A percentile compares a stretch with the other conserved stretches of the same genome.
These are phyloP conservation scores for Clistopyga incitator DNA, from an alignment of 2,888 invertebrate genomes.

Conservation along the genomic window DNA sequence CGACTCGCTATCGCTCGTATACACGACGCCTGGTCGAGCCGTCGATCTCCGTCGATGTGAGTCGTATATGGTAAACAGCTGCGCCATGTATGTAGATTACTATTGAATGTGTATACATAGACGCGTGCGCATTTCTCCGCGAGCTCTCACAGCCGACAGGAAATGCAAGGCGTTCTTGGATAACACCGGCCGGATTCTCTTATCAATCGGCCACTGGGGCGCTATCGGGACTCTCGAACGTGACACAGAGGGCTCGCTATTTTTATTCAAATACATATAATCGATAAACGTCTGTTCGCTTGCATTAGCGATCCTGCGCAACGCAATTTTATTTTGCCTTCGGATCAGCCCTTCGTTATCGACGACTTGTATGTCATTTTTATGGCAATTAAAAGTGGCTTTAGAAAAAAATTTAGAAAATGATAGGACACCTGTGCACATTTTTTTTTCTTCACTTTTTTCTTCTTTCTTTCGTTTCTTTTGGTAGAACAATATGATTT, in stretches of 20 bases:
- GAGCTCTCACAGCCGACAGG: constrained; percentile 10
- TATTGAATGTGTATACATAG: constrained; percentile 4
- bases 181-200: background rate
- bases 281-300: constrained; percentile 34
- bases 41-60: constrained; percentile 19
- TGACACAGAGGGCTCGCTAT: background rate
- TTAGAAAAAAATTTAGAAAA: background rate
- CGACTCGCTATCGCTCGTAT: constrained; percentile 49
- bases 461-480: no score
- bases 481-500: no score
- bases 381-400: background rate
- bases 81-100: constrained; percentile 24
- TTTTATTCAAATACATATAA: constrained; percentile 39
- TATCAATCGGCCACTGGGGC: constrained; percentile 26
- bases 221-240: constrained; percentile 22
- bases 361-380: background rate
- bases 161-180: background rate
- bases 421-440: background rate
- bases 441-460: background rate
- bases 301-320: background rate
- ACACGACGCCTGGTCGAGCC: constrained; percentile 34
- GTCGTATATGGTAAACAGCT: constrained; percentile 28
- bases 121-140: constrained; percentile 2
- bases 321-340: background rate
- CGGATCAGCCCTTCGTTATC: background rate